phyloP scores from a whole-genome alignment of 1,140 invertebrate species.

The Linepithema humile region DNA sequence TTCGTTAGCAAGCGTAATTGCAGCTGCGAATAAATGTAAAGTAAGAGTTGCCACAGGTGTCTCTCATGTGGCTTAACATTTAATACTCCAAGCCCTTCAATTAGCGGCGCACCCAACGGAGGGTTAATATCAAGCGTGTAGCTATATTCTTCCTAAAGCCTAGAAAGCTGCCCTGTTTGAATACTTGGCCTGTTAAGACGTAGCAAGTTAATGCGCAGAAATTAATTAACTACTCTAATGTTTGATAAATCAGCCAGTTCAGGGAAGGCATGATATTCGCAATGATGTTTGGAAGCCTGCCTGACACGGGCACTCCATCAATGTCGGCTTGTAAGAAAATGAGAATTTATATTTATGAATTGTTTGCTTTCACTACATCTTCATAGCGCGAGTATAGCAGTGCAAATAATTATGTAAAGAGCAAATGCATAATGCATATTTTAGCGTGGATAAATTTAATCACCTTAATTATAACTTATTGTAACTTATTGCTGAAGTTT shows the following conservation, averaged over 20 bases:
- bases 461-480: constrained; percentile 1
- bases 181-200: constrained; percentile 31
- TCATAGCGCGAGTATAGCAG: constrained; percentile 2
- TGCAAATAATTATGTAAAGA: neutral
- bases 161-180: constrained; percentile 18
- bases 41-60: constrained; percentile 16
- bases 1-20: neutral
- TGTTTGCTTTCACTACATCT: constrained; percentile 21
- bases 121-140: constrained; percentile 30
- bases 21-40: constrained; percentile 13
- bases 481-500: neutral
- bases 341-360: constrained; percentile 52
- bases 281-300: neutral
- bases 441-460: neutral
- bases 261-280: constrained; percentile 14
- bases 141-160: constrained; percentile 30
- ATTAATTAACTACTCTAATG: constrained; percentile 45
- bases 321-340: constrained; percentile 52
- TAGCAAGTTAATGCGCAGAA: constrained; percentile 38
- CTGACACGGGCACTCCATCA: constrained; percentile 41
- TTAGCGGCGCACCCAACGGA: constrained; percentile 23
- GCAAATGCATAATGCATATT: neutral
- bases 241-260: constrained; percentile 5
- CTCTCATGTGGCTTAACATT: constrained; percentile 38
- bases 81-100: constrained; percentile 40